Evolutionary conservation across 2,113 vertebrate genomes (phyloP).

Genomic region (Ochotona princeps): DNA sequence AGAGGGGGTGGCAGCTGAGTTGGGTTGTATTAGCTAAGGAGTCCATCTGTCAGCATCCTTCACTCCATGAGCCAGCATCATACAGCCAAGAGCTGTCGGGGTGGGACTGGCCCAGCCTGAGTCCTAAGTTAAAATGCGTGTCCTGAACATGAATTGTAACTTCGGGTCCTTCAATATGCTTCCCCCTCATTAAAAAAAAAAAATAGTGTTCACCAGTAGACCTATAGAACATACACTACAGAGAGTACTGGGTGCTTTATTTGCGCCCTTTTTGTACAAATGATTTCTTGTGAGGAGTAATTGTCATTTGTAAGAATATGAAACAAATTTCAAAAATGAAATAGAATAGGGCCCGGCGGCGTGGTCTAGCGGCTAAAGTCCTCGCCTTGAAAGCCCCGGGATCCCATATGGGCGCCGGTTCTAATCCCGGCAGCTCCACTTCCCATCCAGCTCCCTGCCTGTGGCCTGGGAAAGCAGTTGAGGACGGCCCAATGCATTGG

Average conservation of each 20-base stretch:
- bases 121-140: not conserved
- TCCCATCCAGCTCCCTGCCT: too few species aligned
- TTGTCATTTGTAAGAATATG: slow-evolving; percentile 27
- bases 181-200: not conserved
- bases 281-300: slow-evolving; percentile 32
- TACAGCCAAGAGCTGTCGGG: not conserved
- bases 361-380: too few species aligned
- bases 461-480: too few species aligned
- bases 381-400: too few species aligned
- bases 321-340: slow-evolving; percentile 1
- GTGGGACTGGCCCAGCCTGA: not conserved
- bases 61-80: not conserved
- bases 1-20: too few species aligned
- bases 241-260: not conserved
- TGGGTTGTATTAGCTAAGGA: not conserved
- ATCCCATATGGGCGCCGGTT: too few species aligned
- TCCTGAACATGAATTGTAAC: not conserved
- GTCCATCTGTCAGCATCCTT: not conserved
- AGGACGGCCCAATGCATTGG: too few species aligned
- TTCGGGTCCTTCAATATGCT: not conserved
- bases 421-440: too few species aligned
- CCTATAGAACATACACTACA: not conserved
- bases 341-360: too few species aligned
- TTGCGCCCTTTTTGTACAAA: slow-evolving; percentile 7
- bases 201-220: not conserved